These are phyloP conservation scores for Larimichthys crocea DNA, from an alignment of 2,113 vertebrate species.

Conservation along the genomic window DNA sequence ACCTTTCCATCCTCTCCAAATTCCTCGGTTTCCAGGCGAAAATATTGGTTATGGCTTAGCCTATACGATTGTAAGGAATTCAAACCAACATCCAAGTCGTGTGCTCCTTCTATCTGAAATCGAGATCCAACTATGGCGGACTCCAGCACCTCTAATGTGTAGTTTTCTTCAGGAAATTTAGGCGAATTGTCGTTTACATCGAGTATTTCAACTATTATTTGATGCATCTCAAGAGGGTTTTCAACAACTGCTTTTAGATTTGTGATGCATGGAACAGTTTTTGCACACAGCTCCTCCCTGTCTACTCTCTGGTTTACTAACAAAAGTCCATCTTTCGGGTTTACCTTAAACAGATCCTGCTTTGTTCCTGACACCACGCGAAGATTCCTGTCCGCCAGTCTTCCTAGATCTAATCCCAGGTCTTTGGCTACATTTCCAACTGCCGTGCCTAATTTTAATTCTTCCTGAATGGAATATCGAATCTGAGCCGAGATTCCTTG, in stretches of 20 bases:
- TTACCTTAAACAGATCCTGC: slow-evolving; percentile 81
- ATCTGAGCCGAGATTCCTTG: slow-evolving; percentile 72
- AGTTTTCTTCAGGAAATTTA: slow-evolving; percentile 70
- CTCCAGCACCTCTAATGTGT: slow-evolving; percentile 76
- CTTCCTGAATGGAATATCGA: slow-evolving; percentile 81
- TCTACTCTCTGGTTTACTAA: slow-evolving; percentile 78
- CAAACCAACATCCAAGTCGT: slow-evolving; percentile 79
- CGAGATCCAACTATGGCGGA: slow-evolving; percentile 73
- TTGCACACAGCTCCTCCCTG: slow-evolving; percentile 82
- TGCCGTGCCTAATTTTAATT: slow-evolving; percentile 67
- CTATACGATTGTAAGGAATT: slow-evolving; percentile 81
- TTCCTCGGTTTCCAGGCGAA: slow-evolving; percentile 81
- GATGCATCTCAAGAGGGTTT: slow-evolving; percentile 84
- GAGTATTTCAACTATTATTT: slow-evolving; percentile 76
- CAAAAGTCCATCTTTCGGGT: slow-evolving; percentile 76
- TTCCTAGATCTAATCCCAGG: slow-evolving; percentile 75
- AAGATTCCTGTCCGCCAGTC: slow-evolving; percentile 72
- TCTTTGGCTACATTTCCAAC: slow-evolving; percentile 85
- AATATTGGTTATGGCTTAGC: slow-evolving; percentile 76
- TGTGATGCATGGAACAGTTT: slow-evolving; percentile 68
- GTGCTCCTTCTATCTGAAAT: slow-evolving; percentile 81
- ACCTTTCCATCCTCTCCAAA: slow-evolving; percentile 82
- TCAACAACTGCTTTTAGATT: slow-evolving; percentile 80
- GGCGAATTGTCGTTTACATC: slow-evolving; percentile 83
- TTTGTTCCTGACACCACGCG: slow-evolving; percentile 81